Percentiles rank a stretch among this genome's conserved stretches.
These are phyloP conservation scores for Atlantisia rogersi DNA, from an alignment of 2,113 vertebrate genomes.

Conservation along the genomic window DNA sequence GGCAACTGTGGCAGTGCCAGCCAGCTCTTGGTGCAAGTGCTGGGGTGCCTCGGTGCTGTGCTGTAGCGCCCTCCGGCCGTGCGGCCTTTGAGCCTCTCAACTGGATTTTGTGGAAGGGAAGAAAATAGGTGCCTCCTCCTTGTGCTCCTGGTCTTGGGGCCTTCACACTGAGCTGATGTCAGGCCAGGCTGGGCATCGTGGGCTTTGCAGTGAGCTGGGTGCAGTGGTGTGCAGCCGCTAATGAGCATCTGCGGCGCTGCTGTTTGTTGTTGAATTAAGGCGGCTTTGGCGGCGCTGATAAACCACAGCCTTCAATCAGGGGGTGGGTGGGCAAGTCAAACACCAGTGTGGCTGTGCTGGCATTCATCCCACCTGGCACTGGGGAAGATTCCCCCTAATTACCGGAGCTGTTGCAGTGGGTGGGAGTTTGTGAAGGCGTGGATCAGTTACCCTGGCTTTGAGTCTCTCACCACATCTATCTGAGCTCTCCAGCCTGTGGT, in stretches of 20 bases:
- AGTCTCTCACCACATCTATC: accelerated
- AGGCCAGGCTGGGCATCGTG: neutral
- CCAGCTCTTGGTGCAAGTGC: accelerated
- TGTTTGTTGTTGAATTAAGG: neutral
- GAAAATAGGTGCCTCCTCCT: neutral
- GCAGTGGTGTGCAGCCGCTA: neutral
- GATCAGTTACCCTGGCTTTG: neutral
- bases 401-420: neutral
- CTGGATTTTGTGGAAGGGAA: neutral
- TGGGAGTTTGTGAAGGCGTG: neutral
- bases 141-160: neutral
- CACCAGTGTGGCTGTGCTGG: neutral
- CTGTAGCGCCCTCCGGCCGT: neutral
- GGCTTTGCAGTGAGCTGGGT: neutral
- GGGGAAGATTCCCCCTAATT: neutral
- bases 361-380: neutral
- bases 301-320: neutral
- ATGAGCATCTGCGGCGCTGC: neutral
- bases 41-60: accelerated
- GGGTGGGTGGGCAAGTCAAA: neutral
- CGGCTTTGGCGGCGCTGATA: neutral
- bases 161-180: accelerated
- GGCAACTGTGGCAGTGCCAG: neutral
- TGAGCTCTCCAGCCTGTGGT: neutral
- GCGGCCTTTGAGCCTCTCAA: neutral